Evolutionary conservation across 2,113 vertebrate species (phyloP), one percentile per base, ranked within the genome.

Genomic region (Sisor rabdophorus): DNA sequence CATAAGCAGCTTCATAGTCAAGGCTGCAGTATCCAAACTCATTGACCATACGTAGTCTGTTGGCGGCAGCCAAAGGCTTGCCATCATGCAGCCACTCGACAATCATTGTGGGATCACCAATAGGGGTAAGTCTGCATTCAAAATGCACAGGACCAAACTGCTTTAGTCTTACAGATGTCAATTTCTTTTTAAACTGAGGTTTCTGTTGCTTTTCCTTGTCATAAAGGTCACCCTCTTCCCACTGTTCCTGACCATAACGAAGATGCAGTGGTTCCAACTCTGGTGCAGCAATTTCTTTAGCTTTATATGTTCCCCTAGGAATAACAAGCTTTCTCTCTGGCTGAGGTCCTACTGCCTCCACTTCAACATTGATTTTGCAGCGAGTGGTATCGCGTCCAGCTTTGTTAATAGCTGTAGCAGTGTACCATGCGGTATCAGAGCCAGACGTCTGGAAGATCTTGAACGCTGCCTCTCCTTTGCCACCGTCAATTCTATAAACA

Each of bases 201-300:
- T 98, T 98, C 87, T 98, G 97, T 67, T 98, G 96, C 78, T 97
- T 98, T 85, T 98, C 96, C 85, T 98, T 98, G 87, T 98, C 97
- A 3, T 98, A 98, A 22, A 98, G 95, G 82, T 98, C 97, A 8
- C 96, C 97, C 83, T 98, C 97, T 81, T 98, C 97, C 97, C 97
- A 99, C 32, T 99, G 97, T 28, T 99, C 97, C 75, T 98, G 97
- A 26, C 97, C 97, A 32, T 99, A 99, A 54, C 97, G 93, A 53
- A 96, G 82, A 81, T 98, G 97, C 61, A 99, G 94, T 17, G 97
- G 96, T 77, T 99, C 97, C 78, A 98, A 70, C 77, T 97, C 97
- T 0, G 97, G 97, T 44, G 97, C 90, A 22, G 94, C 90, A 13
- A 98, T 98, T 71, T 99, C 97, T 80, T 98, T 99, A 65, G 96